Evolutionary conservation across 2,888 invertebrate species (phyloP).

Genomic region (Dynastes maya): DNA sequence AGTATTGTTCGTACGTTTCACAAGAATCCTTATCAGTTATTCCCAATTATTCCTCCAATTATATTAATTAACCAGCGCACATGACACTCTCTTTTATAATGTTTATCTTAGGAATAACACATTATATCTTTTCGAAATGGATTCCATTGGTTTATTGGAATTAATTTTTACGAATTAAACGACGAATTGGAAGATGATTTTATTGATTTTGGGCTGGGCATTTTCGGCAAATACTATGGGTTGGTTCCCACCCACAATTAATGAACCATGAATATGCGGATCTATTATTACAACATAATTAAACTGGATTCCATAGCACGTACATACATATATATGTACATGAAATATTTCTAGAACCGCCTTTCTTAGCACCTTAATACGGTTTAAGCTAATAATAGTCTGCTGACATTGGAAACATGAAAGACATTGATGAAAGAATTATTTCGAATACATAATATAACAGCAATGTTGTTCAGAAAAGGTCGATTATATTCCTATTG

Average conservation of each 20-base stretch:
- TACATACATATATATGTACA: no score
- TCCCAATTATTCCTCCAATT: background rate
- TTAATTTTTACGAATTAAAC: background rate
- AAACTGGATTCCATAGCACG: no score
- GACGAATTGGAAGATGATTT: conserved; percentile 1
- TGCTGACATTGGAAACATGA: no score
- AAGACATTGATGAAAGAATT: no score
- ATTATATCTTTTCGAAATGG: background rate
- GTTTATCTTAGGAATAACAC: background rate
- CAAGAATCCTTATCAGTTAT: conserved; percentile 4
- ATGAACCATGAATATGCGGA: background rate
- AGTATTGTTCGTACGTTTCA: conserved; percentile 14
- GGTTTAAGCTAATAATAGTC: no score
- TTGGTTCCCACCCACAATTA: background rate
- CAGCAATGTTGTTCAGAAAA: no score
- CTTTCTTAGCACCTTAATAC: no score
- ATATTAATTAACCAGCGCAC: background rate
- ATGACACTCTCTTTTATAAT: background rate
- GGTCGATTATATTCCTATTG: no score
- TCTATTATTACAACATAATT: background rate
- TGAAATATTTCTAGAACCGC: no score
- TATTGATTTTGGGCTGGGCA: background rate
- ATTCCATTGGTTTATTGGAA: conserved; percentile 1
- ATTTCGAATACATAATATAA: no score
- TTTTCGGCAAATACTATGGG: background rate